Evolutionary conservation across 1,140 invertebrate genomes (phyloP).

Genomic region (Prorops nasuta): DNA sequence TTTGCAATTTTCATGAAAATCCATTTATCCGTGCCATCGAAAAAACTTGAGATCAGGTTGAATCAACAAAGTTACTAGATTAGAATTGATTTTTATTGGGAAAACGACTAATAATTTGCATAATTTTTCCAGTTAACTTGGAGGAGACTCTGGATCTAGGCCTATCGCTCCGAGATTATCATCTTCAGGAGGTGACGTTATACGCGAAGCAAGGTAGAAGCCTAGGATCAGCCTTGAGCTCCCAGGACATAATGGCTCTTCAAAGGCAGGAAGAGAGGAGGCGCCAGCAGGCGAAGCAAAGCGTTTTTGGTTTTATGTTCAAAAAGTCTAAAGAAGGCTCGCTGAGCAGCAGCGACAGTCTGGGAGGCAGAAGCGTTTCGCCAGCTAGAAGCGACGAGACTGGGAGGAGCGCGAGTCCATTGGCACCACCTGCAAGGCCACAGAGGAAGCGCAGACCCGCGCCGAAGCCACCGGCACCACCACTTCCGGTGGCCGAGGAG

Average conservation of each 20-base stretch:
- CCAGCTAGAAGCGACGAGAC: constrained; percentile 56
- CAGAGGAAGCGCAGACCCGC: constrained; percentile 61
- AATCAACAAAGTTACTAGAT: too few relatives aligned
- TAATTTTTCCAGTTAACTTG: constrained; percentile 61
- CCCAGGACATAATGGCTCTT: constrained; percentile 65
- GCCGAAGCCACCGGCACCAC: constrained; percentile 57
- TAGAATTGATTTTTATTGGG: not conserved
- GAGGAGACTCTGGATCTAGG: constrained; percentile 62
- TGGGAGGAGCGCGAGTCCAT: constrained; percentile 46
- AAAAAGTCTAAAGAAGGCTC: constrained; percentile 55
- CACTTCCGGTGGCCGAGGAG: constrained; percentile 1
- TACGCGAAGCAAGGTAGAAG: constrained; percentile 57
- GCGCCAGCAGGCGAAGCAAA: constrained; percentile 54
- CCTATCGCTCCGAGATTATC: constrained; percentile 64
- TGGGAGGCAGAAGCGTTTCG: constrained; percentile 54
- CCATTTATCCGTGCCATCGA: too few relatives aligned
- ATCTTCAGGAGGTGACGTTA: constrained; percentile 66
- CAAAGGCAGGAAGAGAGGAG: constrained; percentile 61
- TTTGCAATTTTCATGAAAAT: too few relatives aligned
- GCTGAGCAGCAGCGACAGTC: constrained; percentile 56
- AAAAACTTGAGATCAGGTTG: too few relatives aligned
- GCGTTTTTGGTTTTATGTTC: constrained; percentile 61
- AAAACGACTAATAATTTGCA: too few relatives aligned
- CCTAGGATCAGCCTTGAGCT: constrained; percentile 59
- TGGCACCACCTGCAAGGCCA: constrained; percentile 53